Percentiles rank a stretch among this genome's conserved stretches.
phyloP scores from a whole-genome alignment of 1,140 invertebrate genomes.

The Triops longicaudatus region DNA sequence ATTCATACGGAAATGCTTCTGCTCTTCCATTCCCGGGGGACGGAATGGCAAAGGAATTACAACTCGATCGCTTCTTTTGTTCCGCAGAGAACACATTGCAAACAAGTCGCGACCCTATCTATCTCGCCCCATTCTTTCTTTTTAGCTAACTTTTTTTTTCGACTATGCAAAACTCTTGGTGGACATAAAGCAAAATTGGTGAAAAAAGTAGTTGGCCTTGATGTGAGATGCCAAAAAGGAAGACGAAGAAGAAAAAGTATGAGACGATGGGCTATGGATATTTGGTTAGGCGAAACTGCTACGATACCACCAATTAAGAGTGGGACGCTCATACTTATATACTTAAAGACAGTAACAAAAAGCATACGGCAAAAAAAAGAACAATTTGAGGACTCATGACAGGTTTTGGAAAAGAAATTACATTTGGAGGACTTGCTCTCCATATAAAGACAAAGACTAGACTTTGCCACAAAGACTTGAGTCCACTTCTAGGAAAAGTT shows the following conservation, averaged over 20 bases:
- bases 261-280: neutral
- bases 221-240: slow-evolving; percentile 9
- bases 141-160: too few relatives aligned
- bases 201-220: neutral
- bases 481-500: too few relatives aligned
- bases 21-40: neutral
- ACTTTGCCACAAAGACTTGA: neutral
- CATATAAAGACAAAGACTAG: slow-evolving; percentile 5
- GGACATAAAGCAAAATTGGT: neutral
- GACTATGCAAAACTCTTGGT: too few relatives aligned
- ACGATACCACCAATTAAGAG: neutral
- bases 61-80: too few relatives aligned
- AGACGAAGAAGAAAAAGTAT: neutral
- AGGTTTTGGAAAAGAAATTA: neutral
- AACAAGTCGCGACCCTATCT: too few relatives aligned
- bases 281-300: neutral
- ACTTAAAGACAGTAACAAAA: neutral
- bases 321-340: neutral
- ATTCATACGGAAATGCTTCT: neutral
- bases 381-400: slow-evolving; percentile 1
- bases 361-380: neutral
- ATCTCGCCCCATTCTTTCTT: too few relatives aligned
- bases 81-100: too few relatives aligned
- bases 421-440: neutral
- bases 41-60: neutral